Evolutionary conservation across 2,888 invertebrate genomes (phyloP).

Genomic region (Syrphus vitripennis): DNA sequence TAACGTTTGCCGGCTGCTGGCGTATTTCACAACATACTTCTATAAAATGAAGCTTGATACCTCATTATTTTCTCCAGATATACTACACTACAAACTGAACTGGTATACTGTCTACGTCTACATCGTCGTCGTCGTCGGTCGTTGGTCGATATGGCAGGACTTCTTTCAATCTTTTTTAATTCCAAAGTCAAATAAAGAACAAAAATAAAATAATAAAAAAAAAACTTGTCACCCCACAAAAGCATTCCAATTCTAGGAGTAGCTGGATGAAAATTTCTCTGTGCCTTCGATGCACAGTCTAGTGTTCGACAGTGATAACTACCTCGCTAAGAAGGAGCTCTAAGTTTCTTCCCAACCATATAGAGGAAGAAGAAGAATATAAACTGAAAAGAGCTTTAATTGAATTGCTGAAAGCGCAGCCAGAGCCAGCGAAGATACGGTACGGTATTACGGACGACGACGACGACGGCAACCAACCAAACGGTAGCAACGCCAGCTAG

Average conservation of each 20-base stretch:
- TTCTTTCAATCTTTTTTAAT: constrained; percentile 39
- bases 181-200: constrained; percentile 31
- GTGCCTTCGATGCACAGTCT: not conserved
- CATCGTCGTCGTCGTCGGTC: too few species aligned
- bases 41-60: constrained; percentile 37
- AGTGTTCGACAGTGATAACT: constrained; percentile 59
- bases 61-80: constrained; percentile 32
- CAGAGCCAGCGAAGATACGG: constrained; percentile 31
- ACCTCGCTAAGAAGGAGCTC: constrained; percentile 29
- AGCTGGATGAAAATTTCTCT: not conserved
- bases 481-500: not conserved
- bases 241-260: constrained; percentile 23
- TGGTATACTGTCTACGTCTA: not conserved
- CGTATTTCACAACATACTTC: constrained; percentile 31
- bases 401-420: constrained; percentile 59
- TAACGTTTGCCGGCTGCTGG: not conserved
- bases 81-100: not conserved
- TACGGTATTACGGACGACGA: not conserved
- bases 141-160: not conserved
- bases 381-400: constrained; percentile 53
- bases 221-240: constrained; percentile 32
- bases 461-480: not conserved
- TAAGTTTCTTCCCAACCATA: not conserved
- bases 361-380: not conserved
- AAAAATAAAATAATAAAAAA: not conserved